Evolutionary conservation across 2,113 vertebrate species (phyloP), one percentile per base, ranked within the genome.

Genomic region (Ariopsis seemanni): DNA sequence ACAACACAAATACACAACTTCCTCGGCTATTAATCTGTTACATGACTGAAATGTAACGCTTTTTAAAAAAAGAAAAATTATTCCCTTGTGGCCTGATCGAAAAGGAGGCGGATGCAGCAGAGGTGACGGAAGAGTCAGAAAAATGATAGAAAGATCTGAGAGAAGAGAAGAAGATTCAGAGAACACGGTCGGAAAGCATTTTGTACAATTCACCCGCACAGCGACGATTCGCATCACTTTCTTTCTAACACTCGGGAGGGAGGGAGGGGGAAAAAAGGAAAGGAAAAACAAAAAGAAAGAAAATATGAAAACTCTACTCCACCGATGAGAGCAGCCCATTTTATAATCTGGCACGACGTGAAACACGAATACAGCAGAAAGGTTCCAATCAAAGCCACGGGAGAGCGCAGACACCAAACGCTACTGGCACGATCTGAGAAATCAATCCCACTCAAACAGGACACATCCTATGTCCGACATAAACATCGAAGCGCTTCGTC

Each of bases 281-380:
- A 85, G 60, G 72, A 30, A 74, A 22, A 4, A 84, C 74, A 0
- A 52, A 75, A 62, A 25, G 55, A 48, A 86, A 18, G 69, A 72
- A 42, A 60, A 57, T 48, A 12, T 65, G 10, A 52, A 62, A 53
- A 78, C 30, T 22, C 55, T 1, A 63, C 52, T 62, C n/a, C 53
- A 72, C 15, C 22, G 30, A 75, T 0, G n/a, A 82, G 25, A 63
- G 42, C 57, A 53, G 74, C 77, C 22, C 52, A 81, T 72, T 52
- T 74, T 30, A 72, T 78, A 82, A 87, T 14, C 69, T 82, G 84
- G 53, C 71, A 55, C 1, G 7, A 84, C 42, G 57, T 42, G 25
- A 83, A 79, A 62, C 27, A 63, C 62, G 7, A 55, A 65, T 75
- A 75, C 71, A 89, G 83, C 79, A 83, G 72, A 74, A 88, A 34